Evolutionary conservation across 1,140 invertebrate species (phyloP), one percentile per base, ranked within the genome.

Genomic region (Zaprionus tsacasi): DNA sequence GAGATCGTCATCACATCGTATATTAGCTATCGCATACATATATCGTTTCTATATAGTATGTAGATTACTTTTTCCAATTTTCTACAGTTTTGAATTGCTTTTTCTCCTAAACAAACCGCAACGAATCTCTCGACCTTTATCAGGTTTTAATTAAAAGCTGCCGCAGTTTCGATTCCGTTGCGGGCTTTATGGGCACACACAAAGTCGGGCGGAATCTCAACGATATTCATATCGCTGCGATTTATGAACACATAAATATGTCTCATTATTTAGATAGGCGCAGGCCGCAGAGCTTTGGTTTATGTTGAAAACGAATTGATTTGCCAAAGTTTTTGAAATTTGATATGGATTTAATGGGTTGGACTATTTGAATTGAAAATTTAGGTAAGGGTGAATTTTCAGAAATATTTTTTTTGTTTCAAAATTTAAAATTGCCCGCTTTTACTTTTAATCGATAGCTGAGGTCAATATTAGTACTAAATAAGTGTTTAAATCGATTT

Each of bases 231-330:
- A 87, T 88, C 83, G 74, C 50, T 17, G 12, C 74, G 70, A 87
- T 87, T 88, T 87, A 87, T 88, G 82, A 79, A 77, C 83, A 74
- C 82, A 87, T 87, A 87, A 87, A 87, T 82, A 87, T 87, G 82
- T 87, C 83, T 71, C 82, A 87, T 87, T 87, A 88, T 88, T 87
- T 88, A 67, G 76, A 87, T 82, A 65, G 82, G 72, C 52, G 68
- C 71, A 60, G 64, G 36, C 66, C 33, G 30, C 70, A 33, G 48
- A 59, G 10, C 0, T 65, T 58, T 58, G 65, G n/a, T 5, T 6
- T n/a, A 21, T 21, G 17, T 8, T 75, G 68, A 69, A 54, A 21
- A 57, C 33, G 11, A 59, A 68, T 73, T 61, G 1, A 27, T 64
- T 70, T 63, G 33, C 27, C 27, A 8, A 50, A 52, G 7, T 15